These are phyloP conservation scores for Girardinichthys multiradiatus DNA, from an alignment of 2,113 vertebrate species.

Conservation along the genomic window DNA sequence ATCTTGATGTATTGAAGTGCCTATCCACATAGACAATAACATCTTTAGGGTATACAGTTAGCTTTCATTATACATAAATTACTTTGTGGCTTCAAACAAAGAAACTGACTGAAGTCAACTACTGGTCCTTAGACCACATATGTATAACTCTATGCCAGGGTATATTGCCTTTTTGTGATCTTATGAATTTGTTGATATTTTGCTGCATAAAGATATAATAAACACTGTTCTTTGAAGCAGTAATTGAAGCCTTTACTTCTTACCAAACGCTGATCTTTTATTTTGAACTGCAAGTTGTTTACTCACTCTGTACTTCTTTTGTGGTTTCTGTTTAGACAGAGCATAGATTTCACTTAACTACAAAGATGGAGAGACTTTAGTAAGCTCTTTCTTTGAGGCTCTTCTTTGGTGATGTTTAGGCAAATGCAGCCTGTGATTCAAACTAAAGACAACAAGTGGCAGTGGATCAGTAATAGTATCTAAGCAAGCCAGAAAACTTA, in stretches of 20 bases:
- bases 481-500: neutral
- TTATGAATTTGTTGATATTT: neutral
- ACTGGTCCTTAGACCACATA: neutral
- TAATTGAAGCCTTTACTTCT: neutral
- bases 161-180: neutral
- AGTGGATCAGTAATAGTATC: neutral
- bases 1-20: neutral
- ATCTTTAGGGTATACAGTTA: neutral
- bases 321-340: conserved; percentile 12
- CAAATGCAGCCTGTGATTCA: conserved; percentile 5
- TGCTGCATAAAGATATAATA: neutral
- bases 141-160: neutral
- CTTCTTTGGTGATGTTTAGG: neutral
- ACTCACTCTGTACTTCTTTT: neutral
- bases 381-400: neutral
- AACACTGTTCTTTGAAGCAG: neutral
- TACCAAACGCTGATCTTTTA: neutral
- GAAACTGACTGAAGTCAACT: neutral
- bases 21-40: neutral
- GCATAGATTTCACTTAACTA: conserved; percentile 10
- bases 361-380: neutral
- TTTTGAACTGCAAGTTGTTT: conserved; percentile 1
- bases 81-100: neutral
- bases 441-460: neutral
- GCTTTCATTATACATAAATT: neutral